These are phyloP conservation scores for Chionodraco myersi DNA, from an alignment of 2,113 vertebrate species.

Conservation along the genomic window DNA sequence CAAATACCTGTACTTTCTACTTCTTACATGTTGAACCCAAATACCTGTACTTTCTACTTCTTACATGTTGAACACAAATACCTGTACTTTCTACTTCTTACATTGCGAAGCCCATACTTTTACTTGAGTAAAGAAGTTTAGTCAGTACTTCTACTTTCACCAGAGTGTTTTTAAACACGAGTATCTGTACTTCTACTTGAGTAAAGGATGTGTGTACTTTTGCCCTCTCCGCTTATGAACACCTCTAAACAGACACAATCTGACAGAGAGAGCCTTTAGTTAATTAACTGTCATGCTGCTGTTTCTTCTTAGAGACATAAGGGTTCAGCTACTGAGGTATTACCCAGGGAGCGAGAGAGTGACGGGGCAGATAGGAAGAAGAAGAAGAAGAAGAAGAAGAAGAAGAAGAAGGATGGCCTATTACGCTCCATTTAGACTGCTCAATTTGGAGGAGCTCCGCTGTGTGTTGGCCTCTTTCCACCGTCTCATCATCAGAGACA, in stretches of 20 bases:
- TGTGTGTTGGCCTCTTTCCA: constrained; percentile 77
- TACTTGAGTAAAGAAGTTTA: no score
- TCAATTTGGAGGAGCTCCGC: constrained; percentile 72
- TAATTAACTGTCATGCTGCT: constrained; percentile 40
- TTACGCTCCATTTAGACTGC: constrained; percentile 74
- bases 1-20: no score
- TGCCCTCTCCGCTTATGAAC: neutral
- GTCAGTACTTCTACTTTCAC: no score
- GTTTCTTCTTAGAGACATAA: constrained; percentile 38
- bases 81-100: no score
- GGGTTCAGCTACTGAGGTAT: constrained; percentile 40
- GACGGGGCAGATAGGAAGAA: constrained; percentile 52
- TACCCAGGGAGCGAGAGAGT: constrained; percentile 13
- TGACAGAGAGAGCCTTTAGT: constrained; percentile 6
- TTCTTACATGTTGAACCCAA: no score
- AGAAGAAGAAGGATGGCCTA: constrained; percentile 50
- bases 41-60: no score
- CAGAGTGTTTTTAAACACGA: no score
- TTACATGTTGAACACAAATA: no score
- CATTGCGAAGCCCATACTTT: no score
- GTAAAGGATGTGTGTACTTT: no score
- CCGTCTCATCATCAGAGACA: constrained; percentile 48
- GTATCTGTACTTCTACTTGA: no score
- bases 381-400: constrained; percentile 33
- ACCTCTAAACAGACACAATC: neutral